Base-by-base conservation (phyloP, 2,797 vertebrate species). In the Steatocranus sp. region DNA sequence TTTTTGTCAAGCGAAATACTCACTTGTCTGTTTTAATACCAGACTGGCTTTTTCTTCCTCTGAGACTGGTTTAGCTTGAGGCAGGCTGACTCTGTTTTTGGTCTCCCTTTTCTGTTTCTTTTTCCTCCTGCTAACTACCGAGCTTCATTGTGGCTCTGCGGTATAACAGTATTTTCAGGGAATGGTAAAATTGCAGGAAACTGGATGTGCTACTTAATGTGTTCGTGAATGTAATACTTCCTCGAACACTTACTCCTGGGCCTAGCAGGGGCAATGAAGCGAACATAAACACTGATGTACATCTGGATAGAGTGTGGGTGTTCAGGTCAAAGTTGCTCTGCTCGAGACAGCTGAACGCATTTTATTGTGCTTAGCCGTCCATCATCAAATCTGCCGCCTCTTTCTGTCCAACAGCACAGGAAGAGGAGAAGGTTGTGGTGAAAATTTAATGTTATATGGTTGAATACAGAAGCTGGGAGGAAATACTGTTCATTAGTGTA, bases 151-250 rank as follows among this genome's bases (percentile, higher is more conserved):
- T 88, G 91, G 90, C 90, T 91, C 88, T 93, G 94, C 53, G 92
- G 90, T 95, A 85, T 86, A 85, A 81, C 93, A 90, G 85, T 92
- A 93, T 94, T 96, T 94, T 94, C 87, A 89, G 83, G 88, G 91
- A 91, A 92, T 78, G 89, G 87, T 87, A 78, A 95, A 96, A 96
- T 94, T 94, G 94, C 94, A 95, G 95, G 95, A 96, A 96, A 95
- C 88, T 93, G 91, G 92, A 94, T 94, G 93, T 94, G 92, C 91
- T 93, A 89, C 94, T 96, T 95, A 95, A 95, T 95, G 96, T 94
- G 92, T 95, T 95, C 61, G 43, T 92, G 92, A 95, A 95, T 94
- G 90, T 95, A 96, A 96, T 95, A 94, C 95, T 96, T 96, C 95
- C 95, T 94, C 63, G 70, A 90, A 90, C 93, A 91, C 91, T 94